These are phyloP conservation scores for Pogonophryne albipinna DNA, from an alignment of 2,797 vertebrate species.

Conservation along the genomic window DNA sequence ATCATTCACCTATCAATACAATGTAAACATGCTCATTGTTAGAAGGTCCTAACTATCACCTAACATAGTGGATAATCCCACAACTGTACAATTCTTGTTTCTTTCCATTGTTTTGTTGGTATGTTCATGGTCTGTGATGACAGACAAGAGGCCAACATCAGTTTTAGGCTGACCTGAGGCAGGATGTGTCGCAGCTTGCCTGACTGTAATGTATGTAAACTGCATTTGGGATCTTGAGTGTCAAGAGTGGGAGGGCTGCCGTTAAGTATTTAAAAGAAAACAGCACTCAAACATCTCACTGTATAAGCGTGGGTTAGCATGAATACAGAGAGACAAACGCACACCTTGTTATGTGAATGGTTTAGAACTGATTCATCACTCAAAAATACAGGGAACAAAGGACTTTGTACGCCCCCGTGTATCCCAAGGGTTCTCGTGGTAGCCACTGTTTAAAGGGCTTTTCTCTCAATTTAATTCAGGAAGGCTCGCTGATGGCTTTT, in stretches of 20 bases:
- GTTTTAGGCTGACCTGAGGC: slow-evolving; percentile 58
- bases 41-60: neutral
- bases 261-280: slow-evolving; percentile 43
- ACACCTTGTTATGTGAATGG: slow-evolving; percentile 5
- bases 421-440: slow-evolving; percentile 25
- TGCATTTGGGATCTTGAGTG: slow-evolving; percentile 28
- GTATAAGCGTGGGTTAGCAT: slow-evolving; percentile 16
- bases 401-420: neutral
- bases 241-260: slow-evolving; percentile 11
- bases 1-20: neutral
- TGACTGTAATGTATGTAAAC: slow-evolving; percentile 50
- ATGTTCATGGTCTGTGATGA: slow-evolving; percentile 49
- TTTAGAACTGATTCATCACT: slow-evolving; percentile 23
- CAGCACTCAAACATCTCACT: slow-evolving; percentile 17
- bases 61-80: slow-evolving; percentile 3
- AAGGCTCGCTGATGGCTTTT: slow-evolving; percentile 38
- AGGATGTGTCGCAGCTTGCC: slow-evolving; percentile 65
- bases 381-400: slow-evolving; percentile 27
- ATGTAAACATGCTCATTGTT: neutral
- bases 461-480: slow-evolving; percentile 36
- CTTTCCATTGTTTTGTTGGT: slow-evolving; percentile 40
- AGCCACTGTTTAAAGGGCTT: slow-evolving; percentile 38
- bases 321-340: slow-evolving; percentile 11
- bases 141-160: slow-evolving; percentile 48
- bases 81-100: slow-evolving; percentile 6